Percentiles rank a stretch among this genome's conserved stretches.
Conservation (phyloP, 1,140 invertebrate genomes). For the Orchestia grillus region DNA sequence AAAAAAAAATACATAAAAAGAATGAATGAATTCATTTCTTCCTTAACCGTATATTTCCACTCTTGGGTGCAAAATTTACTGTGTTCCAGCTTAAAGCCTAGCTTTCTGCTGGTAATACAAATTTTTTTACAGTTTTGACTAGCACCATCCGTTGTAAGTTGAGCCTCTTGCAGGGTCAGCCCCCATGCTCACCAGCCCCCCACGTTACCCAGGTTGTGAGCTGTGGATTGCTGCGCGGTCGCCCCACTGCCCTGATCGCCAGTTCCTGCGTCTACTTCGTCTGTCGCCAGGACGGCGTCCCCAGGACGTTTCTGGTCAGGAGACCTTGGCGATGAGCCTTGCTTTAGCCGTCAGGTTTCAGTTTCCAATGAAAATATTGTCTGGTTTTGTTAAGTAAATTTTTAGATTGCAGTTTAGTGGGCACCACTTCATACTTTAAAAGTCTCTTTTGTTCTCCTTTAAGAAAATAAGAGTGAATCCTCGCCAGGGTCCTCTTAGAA, state of each 20-base stretch:
- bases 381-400: neutral
- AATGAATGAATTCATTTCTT: no score
- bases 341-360: neutral
- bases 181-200: neutral
- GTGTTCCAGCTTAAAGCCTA: neutral
- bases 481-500: no score
- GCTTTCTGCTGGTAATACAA: neutral
- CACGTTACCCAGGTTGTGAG: neutral
- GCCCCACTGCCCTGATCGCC: neutral
- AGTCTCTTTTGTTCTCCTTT: no score
- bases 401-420: neutral
- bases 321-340: neutral
- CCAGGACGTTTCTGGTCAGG: neutral
- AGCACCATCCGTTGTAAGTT: neutral
- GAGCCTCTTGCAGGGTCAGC: neutral
- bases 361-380: neutral
- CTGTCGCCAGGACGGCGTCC: neutral
- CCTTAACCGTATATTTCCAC: no score
- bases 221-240: neutral
- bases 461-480: no score
- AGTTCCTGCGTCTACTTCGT: constrained; percentile 5
- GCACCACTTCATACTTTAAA: no score
- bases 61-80: no score
- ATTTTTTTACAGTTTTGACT: neutral
- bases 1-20: no score